A percentile compares a stretch with the other conserved stretches of the same genome.
These are phyloP conservation scores for Cheumatopsyche charites DNA, from an alignment of 1,140 invertebrate genomes.

Conservation along the genomic window DNA sequence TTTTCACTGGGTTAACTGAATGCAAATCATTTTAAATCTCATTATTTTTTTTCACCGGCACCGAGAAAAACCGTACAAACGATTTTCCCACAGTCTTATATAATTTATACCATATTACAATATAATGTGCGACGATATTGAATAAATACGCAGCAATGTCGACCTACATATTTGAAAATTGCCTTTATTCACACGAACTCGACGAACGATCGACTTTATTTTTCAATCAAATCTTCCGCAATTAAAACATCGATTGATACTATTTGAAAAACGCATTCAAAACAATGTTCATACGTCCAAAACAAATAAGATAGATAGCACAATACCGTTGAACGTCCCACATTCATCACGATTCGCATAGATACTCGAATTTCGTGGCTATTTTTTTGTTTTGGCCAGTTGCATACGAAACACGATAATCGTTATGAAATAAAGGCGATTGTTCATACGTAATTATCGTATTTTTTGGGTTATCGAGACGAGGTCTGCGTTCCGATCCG, in stretches of 20 bases:
- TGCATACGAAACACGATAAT: constrained; percentile 19
- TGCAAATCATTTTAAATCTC: too few relatives aligned
- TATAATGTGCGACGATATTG: constrained; percentile 9
- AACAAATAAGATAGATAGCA: constrained; percentile 4
- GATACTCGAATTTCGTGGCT: background rate
- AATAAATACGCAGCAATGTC: background rate
- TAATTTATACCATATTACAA: background rate
- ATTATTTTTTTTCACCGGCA: background rate
- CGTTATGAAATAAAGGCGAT: constrained; percentile 27
- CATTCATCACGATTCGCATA: constrained; percentile 6
- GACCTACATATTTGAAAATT: background rate
- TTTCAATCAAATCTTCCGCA: too few relatives aligned
- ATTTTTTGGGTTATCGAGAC: constrained; percentile 29
- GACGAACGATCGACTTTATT: too few relatives aligned
- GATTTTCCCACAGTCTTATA: constrained; percentile 14
- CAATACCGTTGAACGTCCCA: constrained; percentile 16
- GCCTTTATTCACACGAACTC: too few relatives aligned
- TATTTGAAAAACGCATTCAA: background rate
- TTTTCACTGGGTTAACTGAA: too few relatives aligned
- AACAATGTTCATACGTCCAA: background rate
- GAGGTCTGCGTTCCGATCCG: background rate
- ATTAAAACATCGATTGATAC: too few relatives aligned
- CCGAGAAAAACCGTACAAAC: background rate
- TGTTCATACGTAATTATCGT: constrained; percentile 22
- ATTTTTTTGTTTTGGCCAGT: background rate